Evolutionary conservation across 1,140 invertebrate genomes (phyloP).

Genomic region (Drosophila bipectinata): DNA sequence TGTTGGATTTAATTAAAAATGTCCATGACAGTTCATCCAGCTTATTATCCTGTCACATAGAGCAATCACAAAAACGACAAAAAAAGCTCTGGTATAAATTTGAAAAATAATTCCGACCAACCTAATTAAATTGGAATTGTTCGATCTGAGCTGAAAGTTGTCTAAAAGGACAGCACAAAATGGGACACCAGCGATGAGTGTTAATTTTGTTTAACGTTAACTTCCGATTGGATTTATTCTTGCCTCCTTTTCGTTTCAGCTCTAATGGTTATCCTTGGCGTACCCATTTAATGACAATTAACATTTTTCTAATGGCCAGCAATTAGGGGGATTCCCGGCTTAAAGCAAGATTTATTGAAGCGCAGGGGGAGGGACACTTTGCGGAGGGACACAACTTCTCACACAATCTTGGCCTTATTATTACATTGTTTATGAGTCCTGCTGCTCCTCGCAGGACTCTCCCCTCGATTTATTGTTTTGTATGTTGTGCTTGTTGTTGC

Average conservation of each 20-base stretch:
- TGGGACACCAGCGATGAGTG: constrained; percentile 5
- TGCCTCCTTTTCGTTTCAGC: neutral
- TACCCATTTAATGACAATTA: constrained; percentile 67
- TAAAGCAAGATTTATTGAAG: constrained; percentile 74
- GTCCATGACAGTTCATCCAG: constrained; percentile 46
- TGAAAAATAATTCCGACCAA: constrained; percentile 36
- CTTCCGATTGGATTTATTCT: constrained; percentile 11
- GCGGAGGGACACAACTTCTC: constrained; percentile 45
- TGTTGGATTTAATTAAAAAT: constrained; percentile 74
- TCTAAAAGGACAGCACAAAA: constrained; percentile 19
- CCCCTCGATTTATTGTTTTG: constrained; percentile 72
- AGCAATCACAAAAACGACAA: neutral
- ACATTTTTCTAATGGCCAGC: constrained; percentile 72
- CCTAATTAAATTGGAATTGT: constrained; percentile 51
- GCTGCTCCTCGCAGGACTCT: constrained; percentile 24
- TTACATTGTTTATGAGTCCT: constrained; percentile 80
- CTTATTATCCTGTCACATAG: constrained; percentile 39
- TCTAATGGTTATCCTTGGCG: constrained; percentile 7
- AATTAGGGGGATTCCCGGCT: constrained; percentile 63
- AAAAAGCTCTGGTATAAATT: constrained; percentile 8
- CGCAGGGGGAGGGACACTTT: constrained; percentile 9
- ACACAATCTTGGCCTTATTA: constrained; percentile 71
- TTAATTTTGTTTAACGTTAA: constrained; percentile 29
- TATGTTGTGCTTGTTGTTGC: constrained; percentile 46
- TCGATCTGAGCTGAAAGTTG: constrained; percentile 31